These are phyloP conservation scores for Pyxicephalus adspersus DNA, from an alignment of 2,113 vertebrate genomes.

Conservation along the genomic window DNA sequence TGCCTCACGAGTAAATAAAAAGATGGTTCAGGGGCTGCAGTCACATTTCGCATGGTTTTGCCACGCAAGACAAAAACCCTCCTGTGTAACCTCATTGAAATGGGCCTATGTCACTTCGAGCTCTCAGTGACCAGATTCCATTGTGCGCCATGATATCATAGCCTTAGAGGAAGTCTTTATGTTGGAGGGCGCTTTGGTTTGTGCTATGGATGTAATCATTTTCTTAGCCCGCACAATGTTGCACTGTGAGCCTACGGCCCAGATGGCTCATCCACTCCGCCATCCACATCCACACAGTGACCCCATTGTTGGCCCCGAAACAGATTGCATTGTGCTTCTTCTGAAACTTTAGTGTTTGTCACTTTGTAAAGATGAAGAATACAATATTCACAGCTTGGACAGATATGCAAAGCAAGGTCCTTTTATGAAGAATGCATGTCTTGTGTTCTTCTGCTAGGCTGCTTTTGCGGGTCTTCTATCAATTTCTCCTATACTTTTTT, in stretches of 20 bases:
- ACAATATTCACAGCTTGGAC: constrained; percentile 72
- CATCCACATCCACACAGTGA: constrained; percentile 75
- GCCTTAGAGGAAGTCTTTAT: constrained; percentile 86
- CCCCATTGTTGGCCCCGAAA: constrained; percentile 77
- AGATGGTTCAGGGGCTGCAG: constrained; percentile 82
- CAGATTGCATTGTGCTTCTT: constrained; percentile 78
- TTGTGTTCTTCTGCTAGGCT: constrained; percentile 31
- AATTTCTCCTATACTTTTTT: background rate
- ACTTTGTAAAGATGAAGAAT: constrained; percentile 76
- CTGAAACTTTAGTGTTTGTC: constrained; percentile 78
- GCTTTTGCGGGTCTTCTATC: constrained; percentile 1
- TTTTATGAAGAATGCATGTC: constrained; percentile 34
- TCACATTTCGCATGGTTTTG: constrained; percentile 75
- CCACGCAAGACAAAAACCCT: constrained; percentile 79
- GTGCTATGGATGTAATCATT: constrained; percentile 83
- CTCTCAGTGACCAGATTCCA: constrained; percentile 81
- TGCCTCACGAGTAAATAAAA: constrained; percentile 77
- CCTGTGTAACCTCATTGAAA: constrained; percentile 79
- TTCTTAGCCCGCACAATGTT: constrained; percentile 83
- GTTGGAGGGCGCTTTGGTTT: constrained; percentile 77
- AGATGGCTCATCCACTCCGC: constrained; percentile 82
- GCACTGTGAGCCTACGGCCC: constrained; percentile 83
- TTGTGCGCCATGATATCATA: constrained; percentile 85
- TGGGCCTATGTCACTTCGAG: constrained; percentile 81
- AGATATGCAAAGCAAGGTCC: constrained; percentile 63